Evolutionary conservation across 2,888 invertebrate species (phyloP), one percentile per base, ranked within the genome.

Genomic region (Penaeus monodon): DNA sequence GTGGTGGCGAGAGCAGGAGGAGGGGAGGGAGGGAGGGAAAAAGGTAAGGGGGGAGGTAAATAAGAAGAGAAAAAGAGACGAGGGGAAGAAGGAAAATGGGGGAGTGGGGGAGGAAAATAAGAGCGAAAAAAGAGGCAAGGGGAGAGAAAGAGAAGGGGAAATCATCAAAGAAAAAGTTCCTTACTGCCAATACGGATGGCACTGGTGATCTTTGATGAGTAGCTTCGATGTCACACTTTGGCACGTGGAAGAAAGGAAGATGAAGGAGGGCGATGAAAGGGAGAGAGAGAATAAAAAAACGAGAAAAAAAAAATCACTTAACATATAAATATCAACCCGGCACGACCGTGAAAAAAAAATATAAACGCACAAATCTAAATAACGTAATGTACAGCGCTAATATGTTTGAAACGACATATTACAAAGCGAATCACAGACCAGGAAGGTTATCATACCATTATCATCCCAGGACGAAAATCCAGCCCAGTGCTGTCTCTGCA

Each of bases 241-340:
- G 57, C 44, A 44, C 44, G 17, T 17, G 57, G 17, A 57, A 57
- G 57, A 57, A 57, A 57, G 57, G 10, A 57, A 14, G 57, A 57
- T 57, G 57, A 57, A 57, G 57, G 57, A 1, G 57, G 17, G 14
- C 14, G 57, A 20, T 20, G 57, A 20, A 57, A 57, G 57, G 57
- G 57, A 20, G 17, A 73, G 29, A 1, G 17, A 73, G 12, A 73
- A 70, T 17, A 70, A 27, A 0, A 73, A 33, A 14, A 3, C 33
- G 0, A 33, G 27, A 22, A 10, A 29, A 22, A 73, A 73, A 29
- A 22, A 73, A 73, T 27, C 22, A 68, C 12, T n/a, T 20, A 68
- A 38, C 80, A 79, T 64, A 64, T 64, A 64, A 63, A 38, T 38
- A 63, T 79, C 64, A 64, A 38, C 33, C 64, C 22, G 33, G 79